Base-by-base conservation (phyloP, 2,888 invertebrate species). In the Plebejus anna region DNA sequence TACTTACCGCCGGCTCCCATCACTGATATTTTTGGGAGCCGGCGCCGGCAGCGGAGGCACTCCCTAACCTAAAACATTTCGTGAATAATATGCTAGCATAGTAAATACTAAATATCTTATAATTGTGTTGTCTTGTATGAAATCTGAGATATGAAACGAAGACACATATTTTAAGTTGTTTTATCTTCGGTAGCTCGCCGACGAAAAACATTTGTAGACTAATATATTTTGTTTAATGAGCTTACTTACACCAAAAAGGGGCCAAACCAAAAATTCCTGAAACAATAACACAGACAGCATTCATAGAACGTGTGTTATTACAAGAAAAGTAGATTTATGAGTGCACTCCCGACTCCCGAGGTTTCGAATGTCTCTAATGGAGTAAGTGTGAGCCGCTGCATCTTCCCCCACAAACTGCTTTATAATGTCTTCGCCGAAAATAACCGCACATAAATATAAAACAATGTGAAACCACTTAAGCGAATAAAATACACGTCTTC, bases 401-500 rank as follows among this genome's bases (percentile, higher is more conserved):
- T 92, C 89, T 92, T 89, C 93, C 94, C 94, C 92, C 90, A 91
- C 93, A 91, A 92, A 91, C 92, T 90, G 91, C 91, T 91, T 92
- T 92, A 94, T 93, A 92, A 94, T 91, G 94, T 91, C 89, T 88
- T 87, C 84, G 88, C 89, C 92, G 86, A 92, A 94, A 94, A 94
- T 94, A 94, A 91, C 91, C 90, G 87, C 91, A 92, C 93, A 94
- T 94, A 93, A 94, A 94, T 93, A 93, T 91, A 92, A 94, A 93
- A 92, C 92, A 94, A 94, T 93, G 94, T 94, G 92, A 93, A 92
- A 93, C 94, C 94, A 94, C 94, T 94, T 94, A 94, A 94, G 93
- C 92, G 93, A 93, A 94, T 94, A 94, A 94, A 94, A 93, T 92
- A 92, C 92, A 94, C 90, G 92, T 92, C 92, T 87, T 88, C 91